These are phyloP conservation scores for Eucriotettix oculatus DNA, from an alignment of 2,888 invertebrate genomes.

Conservation along the genomic window DNA sequence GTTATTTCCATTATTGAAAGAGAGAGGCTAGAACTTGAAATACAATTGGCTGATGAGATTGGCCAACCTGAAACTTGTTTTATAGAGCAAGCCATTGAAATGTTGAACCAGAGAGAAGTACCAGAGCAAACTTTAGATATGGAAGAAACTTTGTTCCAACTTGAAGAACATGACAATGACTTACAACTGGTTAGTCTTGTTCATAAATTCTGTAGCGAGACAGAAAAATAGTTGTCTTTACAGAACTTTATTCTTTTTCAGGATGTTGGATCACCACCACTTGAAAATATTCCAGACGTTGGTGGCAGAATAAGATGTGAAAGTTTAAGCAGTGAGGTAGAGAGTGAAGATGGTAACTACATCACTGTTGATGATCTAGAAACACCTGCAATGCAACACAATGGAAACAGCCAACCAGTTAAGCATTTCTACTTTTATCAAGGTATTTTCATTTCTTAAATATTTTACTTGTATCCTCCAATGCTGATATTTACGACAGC, in stretches of 20 bases:
- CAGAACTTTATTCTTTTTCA: background rate
- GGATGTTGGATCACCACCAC: too few relatives aligned
- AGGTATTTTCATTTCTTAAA: conserved; percentile 33
- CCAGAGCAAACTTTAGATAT: too few relatives aligned
- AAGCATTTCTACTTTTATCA: conserved; percentile 70
- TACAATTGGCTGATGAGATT: conserved; percentile 41
- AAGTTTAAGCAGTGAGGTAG: conserved; percentile 19
- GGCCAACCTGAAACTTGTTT: conserved; percentile 66
- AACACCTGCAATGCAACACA: conserved; percentile 15
- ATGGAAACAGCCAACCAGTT: conserved; percentile 17
- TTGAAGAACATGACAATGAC: background rate
- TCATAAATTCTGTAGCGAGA: background rate
- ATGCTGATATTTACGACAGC: background rate
- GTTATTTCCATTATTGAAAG: conserved; percentile 52
- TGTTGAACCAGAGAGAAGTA: conserved; percentile 38
- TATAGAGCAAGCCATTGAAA: conserved; percentile 63
- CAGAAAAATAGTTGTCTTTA: background rate
- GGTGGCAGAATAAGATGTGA: conserved; percentile 15
- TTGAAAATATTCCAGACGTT: background rate
- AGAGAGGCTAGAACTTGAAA: conserved; percentile 50
- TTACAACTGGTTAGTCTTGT: background rate
- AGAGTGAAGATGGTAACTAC: conserved; percentile 18
- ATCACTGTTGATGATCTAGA: conserved; percentile 22
- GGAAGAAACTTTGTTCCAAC: too few relatives aligned
- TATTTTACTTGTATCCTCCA: background rate